A percentile compares a stretch with the other conserved stretches of the same genome.
These are phyloP conservation scores for Hypomecis atomaria DNA, from an alignment of 2,888 invertebrate species.

Conservation along the genomic window DNA sequence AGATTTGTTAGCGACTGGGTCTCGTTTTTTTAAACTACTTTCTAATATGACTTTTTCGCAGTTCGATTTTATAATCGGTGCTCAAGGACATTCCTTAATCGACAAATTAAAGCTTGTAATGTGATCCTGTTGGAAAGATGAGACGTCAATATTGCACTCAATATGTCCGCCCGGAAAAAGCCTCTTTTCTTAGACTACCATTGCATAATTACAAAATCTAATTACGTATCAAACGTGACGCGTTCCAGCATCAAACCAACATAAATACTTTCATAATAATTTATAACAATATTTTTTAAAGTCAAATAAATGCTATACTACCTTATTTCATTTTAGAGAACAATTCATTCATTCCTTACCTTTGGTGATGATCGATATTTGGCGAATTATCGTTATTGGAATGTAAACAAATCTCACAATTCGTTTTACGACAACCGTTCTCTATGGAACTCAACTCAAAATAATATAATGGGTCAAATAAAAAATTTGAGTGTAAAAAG, in stretches of 20 bases:
- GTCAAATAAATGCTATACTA: slow-evolving; percentile 86
- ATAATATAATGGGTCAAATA: slow-evolving; percentile 61
- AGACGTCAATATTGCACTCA: slow-evolving; percentile 57
- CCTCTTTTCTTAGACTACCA: slow-evolving; percentile 42
- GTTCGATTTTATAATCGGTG: slow-evolving; percentile 46
- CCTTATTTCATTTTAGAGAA: slow-evolving; percentile 75
- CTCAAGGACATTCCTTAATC: slow-evolving; percentile 47
- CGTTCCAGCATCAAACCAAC: slow-evolving; percentile 59
- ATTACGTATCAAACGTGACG: slow-evolving; percentile 53
- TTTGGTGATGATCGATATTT: slow-evolving; percentile 77
- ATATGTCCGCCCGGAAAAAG: slow-evolving; percentile 49
- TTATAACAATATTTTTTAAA: slow-evolving; percentile 56
- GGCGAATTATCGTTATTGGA: slow-evolving; percentile 76
- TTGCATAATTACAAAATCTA: slow-evolving; percentile 43
- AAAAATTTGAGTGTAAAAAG: slow-evolving; percentile 85
- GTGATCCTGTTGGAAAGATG: slow-evolving; percentile 36
- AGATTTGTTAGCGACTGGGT: slow-evolving; percentile 29
- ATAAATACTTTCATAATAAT: slow-evolving; percentile 54
- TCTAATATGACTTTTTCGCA: slow-evolving; percentile 25
- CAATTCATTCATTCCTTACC: slow-evolving; percentile 77
- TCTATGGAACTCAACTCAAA: slow-evolving; percentile 70
- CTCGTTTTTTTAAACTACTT: slow-evolving; percentile 37
- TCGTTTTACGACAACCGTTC: slow-evolving; percentile 59
- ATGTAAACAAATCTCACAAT: slow-evolving; percentile 77
- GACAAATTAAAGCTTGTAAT: slow-evolving; percentile 66